Percentiles rank a stretch among this genome's conserved stretches.
phyloP scores from a whole-genome alignment of 2,888 invertebrate species.

The Tubulanus polymorphus region DNA sequence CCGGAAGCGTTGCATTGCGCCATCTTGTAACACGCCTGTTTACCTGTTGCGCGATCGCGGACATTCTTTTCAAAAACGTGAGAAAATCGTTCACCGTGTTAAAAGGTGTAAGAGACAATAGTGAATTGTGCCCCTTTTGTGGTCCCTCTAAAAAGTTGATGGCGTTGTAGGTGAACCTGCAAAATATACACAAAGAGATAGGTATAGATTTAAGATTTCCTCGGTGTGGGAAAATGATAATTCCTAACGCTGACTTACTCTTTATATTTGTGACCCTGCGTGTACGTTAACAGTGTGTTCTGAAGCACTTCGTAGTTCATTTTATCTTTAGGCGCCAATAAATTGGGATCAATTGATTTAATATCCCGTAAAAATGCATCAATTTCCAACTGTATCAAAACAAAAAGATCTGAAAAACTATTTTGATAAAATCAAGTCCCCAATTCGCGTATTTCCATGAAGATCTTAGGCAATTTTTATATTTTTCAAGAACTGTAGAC shows the following conservation, averaged over 20 bases:
- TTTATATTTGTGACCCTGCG: background rate
- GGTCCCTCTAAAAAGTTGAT: constrained; percentile 15
- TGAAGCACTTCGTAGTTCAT: background rate
- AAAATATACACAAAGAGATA: too few species aligned
- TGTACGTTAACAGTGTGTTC: background rate
- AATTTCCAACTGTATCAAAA: too few species aligned
- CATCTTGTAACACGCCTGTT: too few species aligned
- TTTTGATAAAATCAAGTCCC: too few species aligned
- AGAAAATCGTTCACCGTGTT: constrained; percentile 33
- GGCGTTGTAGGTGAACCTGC: background rate
- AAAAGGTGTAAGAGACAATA: constrained; percentile 24
- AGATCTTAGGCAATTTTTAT: too few species aligned
- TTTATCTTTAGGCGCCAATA: too few species aligned
- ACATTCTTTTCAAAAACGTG: constrained; percentile 37
- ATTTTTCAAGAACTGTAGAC: too few species aligned
- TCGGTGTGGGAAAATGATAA: background rate
- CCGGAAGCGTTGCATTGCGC: too few species aligned
- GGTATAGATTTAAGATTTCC: background rate
- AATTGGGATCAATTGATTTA: too few species aligned
- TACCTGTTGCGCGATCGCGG: constrained; percentile 37
- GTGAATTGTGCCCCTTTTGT: constrained; percentile 21
- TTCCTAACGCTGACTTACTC: background rate
- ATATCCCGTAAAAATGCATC: too few species aligned
- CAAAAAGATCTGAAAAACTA: too few species aligned
- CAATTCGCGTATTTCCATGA: too few species aligned